Percentiles rank a stretch among this genome's conserved stretches.
These are phyloP conservation scores for Grantiella picta DNA, from an alignment of 2,113 vertebrate genomes.

Conservation along the genomic window DNA sequence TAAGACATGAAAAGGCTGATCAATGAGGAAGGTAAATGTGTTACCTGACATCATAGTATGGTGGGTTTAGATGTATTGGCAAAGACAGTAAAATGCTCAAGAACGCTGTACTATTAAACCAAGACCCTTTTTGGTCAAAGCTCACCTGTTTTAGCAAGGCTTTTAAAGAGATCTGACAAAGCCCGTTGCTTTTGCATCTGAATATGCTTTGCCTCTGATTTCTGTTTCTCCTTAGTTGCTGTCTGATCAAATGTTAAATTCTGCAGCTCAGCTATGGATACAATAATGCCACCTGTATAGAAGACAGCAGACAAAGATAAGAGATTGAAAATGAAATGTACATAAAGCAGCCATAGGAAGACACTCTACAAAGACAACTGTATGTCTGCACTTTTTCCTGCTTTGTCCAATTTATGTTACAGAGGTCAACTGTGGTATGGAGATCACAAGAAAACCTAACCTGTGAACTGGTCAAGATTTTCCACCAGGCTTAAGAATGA, in stretches of 20 bases:
- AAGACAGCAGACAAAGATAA: neutral
- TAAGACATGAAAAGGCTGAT: neutral
- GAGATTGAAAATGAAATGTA: neutral
- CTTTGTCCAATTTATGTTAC: neutral
- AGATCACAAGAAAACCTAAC: conserved; percentile 57
- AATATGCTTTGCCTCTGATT: conserved; percentile 89
- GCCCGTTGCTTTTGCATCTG: conserved; percentile 94
- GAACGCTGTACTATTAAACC: neutral
- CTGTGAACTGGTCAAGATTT: conserved; percentile 87
- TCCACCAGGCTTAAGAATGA: conserved; percentile 81
- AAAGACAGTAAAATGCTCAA: neutral
- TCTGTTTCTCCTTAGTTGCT: conserved; percentile 88
- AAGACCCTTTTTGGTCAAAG: neutral
- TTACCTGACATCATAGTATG: neutral
- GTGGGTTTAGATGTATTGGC: neutral
- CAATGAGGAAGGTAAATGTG: neutral
- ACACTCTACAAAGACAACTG: neutral
- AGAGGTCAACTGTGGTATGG: neutral
- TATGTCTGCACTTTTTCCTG: neutral
- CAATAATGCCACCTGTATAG: conserved; percentile 81
- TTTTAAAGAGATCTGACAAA: conserved; percentile 91
- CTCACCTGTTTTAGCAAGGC: conserved; percentile 83
- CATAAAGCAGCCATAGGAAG: neutral
- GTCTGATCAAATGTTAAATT: conserved; percentile 77
- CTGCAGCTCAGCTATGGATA: conserved; percentile 83